Conservation (phyloP, 2,797 vertebrate genomes). For the Intellagama lesueurii region DNA sequence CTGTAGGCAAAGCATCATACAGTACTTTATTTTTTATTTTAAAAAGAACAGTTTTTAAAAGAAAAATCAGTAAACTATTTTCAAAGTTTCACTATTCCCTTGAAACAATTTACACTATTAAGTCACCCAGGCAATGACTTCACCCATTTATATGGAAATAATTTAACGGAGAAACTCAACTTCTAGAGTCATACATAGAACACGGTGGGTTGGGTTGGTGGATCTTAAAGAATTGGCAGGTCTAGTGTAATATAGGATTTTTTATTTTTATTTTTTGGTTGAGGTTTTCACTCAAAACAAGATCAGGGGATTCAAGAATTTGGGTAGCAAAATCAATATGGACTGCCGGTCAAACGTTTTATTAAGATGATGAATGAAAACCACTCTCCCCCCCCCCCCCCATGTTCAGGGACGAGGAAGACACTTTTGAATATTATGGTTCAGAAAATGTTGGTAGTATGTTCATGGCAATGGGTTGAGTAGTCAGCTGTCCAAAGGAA, state of each 20-base stretch:
- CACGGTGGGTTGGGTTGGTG: too few relatives aligned
- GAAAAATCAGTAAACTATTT: too few relatives aligned
- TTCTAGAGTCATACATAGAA: not conserved
- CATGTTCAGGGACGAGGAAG: too few relatives aligned
- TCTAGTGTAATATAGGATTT: not conserved
- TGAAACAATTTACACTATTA: not conserved
- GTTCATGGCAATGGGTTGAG: not conserved
- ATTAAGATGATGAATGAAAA: too few relatives aligned
- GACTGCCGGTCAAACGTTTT: too few relatives aligned
- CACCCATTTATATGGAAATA: not conserved
- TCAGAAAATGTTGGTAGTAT: not conserved
- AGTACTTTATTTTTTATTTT: not conserved
- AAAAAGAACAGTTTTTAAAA: not conserved
- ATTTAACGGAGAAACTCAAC: not conserved
- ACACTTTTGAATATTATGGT: not conserved
- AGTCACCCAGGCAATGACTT: not conserved
- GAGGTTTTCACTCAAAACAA: not conserved
- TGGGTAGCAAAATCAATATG: not conserved
- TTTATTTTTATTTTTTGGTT: not conserved
- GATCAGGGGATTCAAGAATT: not conserved
- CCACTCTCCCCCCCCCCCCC: too few relatives aligned
- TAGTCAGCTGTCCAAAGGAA: not conserved
- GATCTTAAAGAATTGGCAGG: not conserved
- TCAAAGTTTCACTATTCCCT: too few relatives aligned
- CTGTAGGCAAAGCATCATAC: not conserved